phyloP scores from a whole-genome alignment of 2,113 vertebrate genomes.

The Solenodon paradoxus region DNA sequence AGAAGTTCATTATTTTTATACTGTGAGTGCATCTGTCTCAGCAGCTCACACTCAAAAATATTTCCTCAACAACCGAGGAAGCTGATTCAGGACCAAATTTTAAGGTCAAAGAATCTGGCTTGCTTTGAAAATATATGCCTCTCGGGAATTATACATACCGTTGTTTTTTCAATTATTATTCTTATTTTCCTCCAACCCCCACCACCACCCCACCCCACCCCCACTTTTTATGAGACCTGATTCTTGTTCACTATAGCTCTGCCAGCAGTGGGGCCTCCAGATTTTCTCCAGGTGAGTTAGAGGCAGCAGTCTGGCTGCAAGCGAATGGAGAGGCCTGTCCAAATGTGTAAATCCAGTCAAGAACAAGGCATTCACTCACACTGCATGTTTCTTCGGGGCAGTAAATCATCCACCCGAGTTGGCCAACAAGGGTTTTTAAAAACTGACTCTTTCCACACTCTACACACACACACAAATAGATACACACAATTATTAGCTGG shows the following conservation, averaged over 20 bases:
- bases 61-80: neutral
- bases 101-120: neutral
- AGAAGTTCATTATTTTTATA: neutral
- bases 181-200: neutral
- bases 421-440: neutral
- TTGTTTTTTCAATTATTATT: neutral
- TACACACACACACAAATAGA: too few species aligned
- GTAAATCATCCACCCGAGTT: neutral
- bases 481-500: neutral
- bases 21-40: neutral
- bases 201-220: too few species aligned
- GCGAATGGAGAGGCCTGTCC: neutral
- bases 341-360: neutral
- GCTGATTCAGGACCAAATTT: neutral
- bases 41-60: neutral
- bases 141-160: conserved; percentile 6
- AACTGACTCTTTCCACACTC: neutral
- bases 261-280: neutral
- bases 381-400: neutral
- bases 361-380: neutral
- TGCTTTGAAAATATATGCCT: neutral
- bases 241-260: neutral
- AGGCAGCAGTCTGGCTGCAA: neutral
- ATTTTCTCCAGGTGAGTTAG: neutral
- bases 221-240: neutral